These are phyloP conservation scores for Diadema setosum DNA, from an alignment of 35 echinoderm and acorn worm species.

Conservation along the genomic window DNA sequence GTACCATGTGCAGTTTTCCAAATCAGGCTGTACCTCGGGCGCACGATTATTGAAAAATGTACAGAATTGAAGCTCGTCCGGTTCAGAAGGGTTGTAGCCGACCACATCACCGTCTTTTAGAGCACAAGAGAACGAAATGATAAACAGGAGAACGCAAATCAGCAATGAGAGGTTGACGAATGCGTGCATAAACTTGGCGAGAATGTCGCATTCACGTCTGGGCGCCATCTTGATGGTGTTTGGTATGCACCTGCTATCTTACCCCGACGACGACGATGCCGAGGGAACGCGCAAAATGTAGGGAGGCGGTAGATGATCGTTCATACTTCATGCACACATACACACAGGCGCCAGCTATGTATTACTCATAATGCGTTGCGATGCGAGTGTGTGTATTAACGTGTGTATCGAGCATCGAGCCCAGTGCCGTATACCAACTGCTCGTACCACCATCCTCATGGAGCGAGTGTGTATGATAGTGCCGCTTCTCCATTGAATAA, in stretches of 20 bases:
- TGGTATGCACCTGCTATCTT: neutral
- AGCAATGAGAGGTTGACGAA: neutral
- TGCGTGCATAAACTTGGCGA: neutral
- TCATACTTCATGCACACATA: too few species aligned
- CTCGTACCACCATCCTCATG: too few species aligned
- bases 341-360: too few species aligned
- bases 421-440: too few species aligned
- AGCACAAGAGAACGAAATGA: neutral
- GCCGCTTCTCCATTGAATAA: too few species aligned
- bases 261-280: neutral
- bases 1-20: constrained; percentile 95
- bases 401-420: too few species aligned
- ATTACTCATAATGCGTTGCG: too few species aligned
- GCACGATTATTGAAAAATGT: constrained; percentile 95
- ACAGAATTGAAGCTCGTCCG: constrained; percentile 39
- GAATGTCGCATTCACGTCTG: neutral
- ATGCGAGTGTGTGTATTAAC: too few species aligned
- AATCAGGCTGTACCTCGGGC: constrained; percentile 81
- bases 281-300: too few species aligned
- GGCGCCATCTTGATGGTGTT: neutral
- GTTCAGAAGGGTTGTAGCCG: neutral
- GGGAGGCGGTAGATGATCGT: too few species aligned
- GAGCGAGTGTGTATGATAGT: too few species aligned
- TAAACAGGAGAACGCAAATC: neutral
- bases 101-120: neutral